Evolutionary conservation across 2,797 vertebrate genomes (phyloP), one percentile per base, ranked within the genome.

Genomic region (Aplochiton taeniatus): DNA sequence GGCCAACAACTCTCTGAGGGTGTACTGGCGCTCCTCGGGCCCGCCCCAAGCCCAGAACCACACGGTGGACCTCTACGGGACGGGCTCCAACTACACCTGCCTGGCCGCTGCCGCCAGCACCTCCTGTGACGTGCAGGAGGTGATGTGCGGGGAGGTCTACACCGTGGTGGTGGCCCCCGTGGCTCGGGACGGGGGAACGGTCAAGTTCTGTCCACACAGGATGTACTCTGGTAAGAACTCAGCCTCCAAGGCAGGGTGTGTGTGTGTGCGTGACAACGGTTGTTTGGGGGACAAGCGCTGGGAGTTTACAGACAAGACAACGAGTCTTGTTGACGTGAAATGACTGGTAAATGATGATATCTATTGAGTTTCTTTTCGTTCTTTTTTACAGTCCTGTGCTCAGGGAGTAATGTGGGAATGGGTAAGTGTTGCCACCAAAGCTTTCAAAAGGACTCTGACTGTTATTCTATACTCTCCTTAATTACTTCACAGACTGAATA

Each of bases 71-170:
- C 82, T 98, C 66, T 84, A 72, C 0, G 94, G 95, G 9, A 94
- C 92, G 11, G 92, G 89, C 60, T 90, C 91, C 80, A 93, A 95
- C 82, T 95, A 96, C 85, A 95, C 93, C 0, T 98, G 96, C 60
- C 79, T n/a, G 5, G 87, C 95, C 0, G 66, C 66, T 0, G 31
- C 73, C 0, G 90, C 88, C 11, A 75, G 74, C 61, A 94, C 79
- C 68, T 93, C 89, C 80, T 99, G 97, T 19, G 95, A 95, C 7
- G 79, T 97, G 64, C 75, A 80, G 0, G 83, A 92, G 60, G 90
- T 92, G 58, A 87, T 85, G 5, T 98, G 96, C 56, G 96, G 96
- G 5, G 94, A 96, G 1, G 89, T 95, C 14, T 98, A 97, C 77
- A 94, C 84, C 0, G 93, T 96, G 17, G 82, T 94, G 63, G 95